phyloP scores from a whole-genome alignment of 1,140 invertebrate genomes.

The Sipha flava region DNA sequence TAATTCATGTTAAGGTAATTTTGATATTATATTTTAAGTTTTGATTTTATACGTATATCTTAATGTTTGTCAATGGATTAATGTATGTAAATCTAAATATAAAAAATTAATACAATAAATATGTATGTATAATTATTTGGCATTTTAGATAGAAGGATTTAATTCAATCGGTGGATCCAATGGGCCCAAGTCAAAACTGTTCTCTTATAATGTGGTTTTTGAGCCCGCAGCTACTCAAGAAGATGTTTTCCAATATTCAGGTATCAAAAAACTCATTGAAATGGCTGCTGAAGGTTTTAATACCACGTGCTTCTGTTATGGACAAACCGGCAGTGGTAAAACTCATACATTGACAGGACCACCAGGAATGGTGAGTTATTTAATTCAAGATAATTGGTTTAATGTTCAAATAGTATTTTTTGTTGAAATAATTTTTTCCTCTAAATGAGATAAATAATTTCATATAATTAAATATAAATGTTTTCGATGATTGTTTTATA shows the following conservation, averaged over 20 bases:
- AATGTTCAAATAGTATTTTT: too few species aligned
- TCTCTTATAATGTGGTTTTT: constrained; percentile 82
- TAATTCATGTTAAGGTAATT: too few species aligned
- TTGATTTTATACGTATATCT: too few species aligned
- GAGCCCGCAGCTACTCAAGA: constrained; percentile 75
- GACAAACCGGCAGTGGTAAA: constrained; percentile 94
- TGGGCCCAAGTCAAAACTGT: constrained; percentile 63
- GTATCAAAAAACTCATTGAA: constrained; percentile 74
- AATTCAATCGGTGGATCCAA: constrained; percentile 36
- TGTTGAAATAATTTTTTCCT: too few species aligned
- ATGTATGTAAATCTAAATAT: neutral
- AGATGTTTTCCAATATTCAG: constrained; percentile 53
- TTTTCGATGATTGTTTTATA: too few species aligned
- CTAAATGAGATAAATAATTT: too few species aligned
- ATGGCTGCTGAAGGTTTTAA: constrained; percentile 90
- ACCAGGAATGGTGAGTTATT: constrained; percentile 67
- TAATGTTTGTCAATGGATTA: too few species aligned
- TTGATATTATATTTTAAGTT: too few species aligned
- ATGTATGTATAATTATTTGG: too few species aligned
- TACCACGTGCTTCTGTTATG: constrained; percentile 90
- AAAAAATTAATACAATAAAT: too few species aligned
- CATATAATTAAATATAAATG: too few species aligned
- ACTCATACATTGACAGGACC: constrained; percentile 91
- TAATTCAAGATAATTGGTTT: too few species aligned
- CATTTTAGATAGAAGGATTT: constrained; percentile 38